phyloP scores from a whole-genome alignment of 1,140 invertebrate genomes.

The Procambarus clarkii region DNA sequence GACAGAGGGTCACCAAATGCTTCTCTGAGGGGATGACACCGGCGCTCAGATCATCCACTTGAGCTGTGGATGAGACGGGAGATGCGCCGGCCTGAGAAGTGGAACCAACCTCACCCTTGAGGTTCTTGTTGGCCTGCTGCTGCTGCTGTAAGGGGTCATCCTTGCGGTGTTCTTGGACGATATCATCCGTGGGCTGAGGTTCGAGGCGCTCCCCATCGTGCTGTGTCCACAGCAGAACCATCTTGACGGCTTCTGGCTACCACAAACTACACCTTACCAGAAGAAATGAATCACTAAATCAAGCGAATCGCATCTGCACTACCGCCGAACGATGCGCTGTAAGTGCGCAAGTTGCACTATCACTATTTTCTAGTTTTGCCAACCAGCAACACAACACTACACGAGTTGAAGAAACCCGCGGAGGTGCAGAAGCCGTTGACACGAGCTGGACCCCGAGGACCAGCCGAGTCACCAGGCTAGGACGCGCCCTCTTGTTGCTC shows the following conservation, averaged over 20 bases:
- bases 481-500: background rate
- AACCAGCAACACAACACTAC: background rate
- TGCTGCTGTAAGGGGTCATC: too few relatives aligned
- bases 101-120: background rate
- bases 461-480: background rate
- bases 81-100: conserved; percentile 1
- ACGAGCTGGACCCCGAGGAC: background rate
- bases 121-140: background rate
- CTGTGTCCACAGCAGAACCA: conserved; percentile 62
- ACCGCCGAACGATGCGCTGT: background rate
- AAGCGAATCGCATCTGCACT: too few relatives aligned
- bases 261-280: background rate
- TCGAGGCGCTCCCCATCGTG: conserved; percentile 57
- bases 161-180: conserved; percentile 16
- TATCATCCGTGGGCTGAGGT: conserved; percentile 52
- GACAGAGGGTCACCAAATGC: conserved; percentile 50
- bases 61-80: background rate
- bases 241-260: background rate
- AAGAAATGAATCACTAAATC: too few relatives aligned
- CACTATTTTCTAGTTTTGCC: background rate
- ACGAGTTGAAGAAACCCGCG: background rate
- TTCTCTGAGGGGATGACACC: conserved; percentile 31
- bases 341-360: background rate
- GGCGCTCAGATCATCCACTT: background rate
- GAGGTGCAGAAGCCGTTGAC: background rate